Conservation (phyloP, 2,797 vertebrate genomes). For the Gambusia yucatana region DNA sequence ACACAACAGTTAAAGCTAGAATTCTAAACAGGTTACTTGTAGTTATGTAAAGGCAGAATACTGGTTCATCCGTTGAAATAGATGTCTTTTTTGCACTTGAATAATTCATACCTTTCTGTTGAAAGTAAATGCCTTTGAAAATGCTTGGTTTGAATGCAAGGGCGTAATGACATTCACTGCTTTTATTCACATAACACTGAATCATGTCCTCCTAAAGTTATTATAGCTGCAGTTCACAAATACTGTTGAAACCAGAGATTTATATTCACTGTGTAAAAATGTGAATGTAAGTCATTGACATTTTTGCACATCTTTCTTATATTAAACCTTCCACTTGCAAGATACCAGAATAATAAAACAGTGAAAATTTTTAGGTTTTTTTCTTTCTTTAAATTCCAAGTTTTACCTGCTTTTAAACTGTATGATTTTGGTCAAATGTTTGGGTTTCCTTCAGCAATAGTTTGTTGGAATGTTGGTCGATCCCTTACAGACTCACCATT, state of each 20-base stretch:
- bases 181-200: neutral
- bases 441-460: neutral
- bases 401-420: neutral
- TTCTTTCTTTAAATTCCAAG: neutral
- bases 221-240: neutral
- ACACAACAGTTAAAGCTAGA: neutral
- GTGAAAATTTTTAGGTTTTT: neutral
- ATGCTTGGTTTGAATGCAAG: neutral
- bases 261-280: neutral
- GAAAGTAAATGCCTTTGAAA: constrained; percentile 4
- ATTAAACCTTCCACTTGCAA: neutral
- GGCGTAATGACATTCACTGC: neutral
- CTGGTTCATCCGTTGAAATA: neutral
- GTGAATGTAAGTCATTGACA: too few relatives aligned
- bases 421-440: neutral
- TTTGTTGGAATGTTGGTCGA: neutral
- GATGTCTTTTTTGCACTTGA: neutral
- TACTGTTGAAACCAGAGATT: neutral
- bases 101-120: neutral
- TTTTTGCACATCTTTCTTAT: neutral
- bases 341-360: neutral
- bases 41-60: neutral
- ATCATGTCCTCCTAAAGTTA: neutral
- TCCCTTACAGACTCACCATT: neutral
- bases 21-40: neutral